Base-by-base conservation (phyloP, 2,888 invertebrate species). In the Synanthedon myopaeformis region DNA sequence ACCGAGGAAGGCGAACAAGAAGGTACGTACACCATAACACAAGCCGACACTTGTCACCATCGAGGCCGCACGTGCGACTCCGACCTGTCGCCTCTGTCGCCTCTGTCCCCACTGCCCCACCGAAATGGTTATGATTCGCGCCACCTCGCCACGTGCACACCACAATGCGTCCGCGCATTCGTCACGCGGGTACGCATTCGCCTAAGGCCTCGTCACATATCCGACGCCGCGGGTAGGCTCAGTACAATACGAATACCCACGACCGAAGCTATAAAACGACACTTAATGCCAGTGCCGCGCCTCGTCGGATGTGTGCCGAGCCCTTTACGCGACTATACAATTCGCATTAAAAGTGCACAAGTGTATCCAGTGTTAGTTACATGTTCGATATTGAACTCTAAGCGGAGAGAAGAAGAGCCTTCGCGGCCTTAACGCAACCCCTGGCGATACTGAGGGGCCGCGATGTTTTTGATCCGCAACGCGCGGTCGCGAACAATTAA, bases 401-500 rank as follows among this genome's bases (percentile, higher is more conserved):
- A 6, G 48, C 14, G n/a, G 48, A 45, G 12, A 12, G 48, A 14
- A 3, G 35, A 35, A 35, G 35, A 23, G 23, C 23, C 23, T 3
- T 3, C 5, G 23, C 5, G 23, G 6, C 8, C 28, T 28, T 28
- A 8, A 2, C 28, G 28, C 28, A 35, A 10, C 35, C 35, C 35
- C 10, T 35, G 35, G 35, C 35, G 35, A 35, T 35, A 3, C 10
- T 8, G 35, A 35, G 35, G 35, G 35, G 35, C 35, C 35, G 35
- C 35, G 10, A 35, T 35, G 35, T 35, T 35, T 35, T 35, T 35
- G 35, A 35, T 35, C 10, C 35, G 35, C 35, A 35, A 35, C 35
- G 53, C 59, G 76, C 76, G 76, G 74, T 73, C 70, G 70, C 74
- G 67, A 62, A 62, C 79, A 70, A 79, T 79, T 78, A 74, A 69